Base-by-base conservation (phyloP, 2,888 invertebrate species). In the Meloe dianella region DNA sequence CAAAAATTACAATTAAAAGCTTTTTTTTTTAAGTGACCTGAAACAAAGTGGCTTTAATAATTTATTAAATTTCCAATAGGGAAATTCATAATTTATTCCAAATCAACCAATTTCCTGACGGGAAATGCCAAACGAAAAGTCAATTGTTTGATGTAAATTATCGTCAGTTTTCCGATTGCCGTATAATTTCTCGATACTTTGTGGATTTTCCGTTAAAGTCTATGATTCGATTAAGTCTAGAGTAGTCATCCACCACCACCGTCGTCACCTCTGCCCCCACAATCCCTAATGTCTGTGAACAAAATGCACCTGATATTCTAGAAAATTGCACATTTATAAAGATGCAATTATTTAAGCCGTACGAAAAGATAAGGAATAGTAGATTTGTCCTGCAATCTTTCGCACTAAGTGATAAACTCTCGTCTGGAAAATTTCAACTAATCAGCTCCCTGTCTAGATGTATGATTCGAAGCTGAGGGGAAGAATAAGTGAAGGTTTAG, bases 301-400 rank as follows among this genome's bases (percentile, higher is more conserved):
- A 27, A 27, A 27, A 27, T 27, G 27, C 2, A 27, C 4, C 27
- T 14, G 14, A 60, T 57, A 54, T 30, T 30, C 61, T 4, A 27
- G 27, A 27, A 27, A 27, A 27, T 27, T 4, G 4, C 4, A 27
- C 27, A 2, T 27, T 27, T 27, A 4, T 27, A 27, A 4, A 4
- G 70, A 70, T 67, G 67, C 68, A 70, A 80, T 80, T 80, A 80
- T 80, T 77, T 74, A 69, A 67, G 67, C 71, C 74, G 73, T 71
- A 71, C 73, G 77, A n/a, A n/a, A n/a, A n/a, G 77, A 73, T 74
- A 74, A 73, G 74, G 73, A 75, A 75, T n/a, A n/a, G n/a, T n/a
- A 73, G 75, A 71, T 70, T 70, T 3, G 71, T 66, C 60, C 38
- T 59, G 59, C 58, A 68, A 72, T 71, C 70, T 72, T 68, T 65